Evolutionary conservation across 2,113 vertebrate species (phyloP), one percentile per base, ranked within the genome.

Genomic region (Lepus europaeus): DNA sequence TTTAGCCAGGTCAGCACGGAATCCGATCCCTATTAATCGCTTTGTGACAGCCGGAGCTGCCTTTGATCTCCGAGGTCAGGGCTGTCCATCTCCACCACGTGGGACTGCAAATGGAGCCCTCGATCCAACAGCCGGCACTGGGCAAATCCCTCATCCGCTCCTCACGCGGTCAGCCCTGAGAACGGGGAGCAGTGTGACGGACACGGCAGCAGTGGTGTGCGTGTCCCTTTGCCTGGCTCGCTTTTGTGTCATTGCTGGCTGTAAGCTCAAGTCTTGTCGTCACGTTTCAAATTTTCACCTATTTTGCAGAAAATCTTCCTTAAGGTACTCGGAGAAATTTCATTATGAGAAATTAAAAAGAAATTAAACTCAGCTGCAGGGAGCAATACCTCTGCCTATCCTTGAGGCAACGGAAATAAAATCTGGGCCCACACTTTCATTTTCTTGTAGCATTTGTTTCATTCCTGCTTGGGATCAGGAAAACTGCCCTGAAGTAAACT

Each of bases 221-320:
- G 4, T 7, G 3, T n/a, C 20, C 49, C 17, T 7, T 12, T 29
- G 0, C 68, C 81, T 45, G 16, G 16, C 73, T 14, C 0, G 51
- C 27, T 66, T 49, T 4, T 22, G 23, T 4, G 7, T 29, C 4
- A 9, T 29, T 84, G 25, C 49, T 3, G 31, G 81, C 49, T 9
- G 13, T 27, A 51, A 69, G 63, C 0, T 2, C 31, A 31, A n/a
- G 27, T 59, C 39, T 51, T 86, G 39, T 88, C 87, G 74, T 64
- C 14, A 1, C n/a, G 82, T 93, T 82, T 81, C 82, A 95, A 66
- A 73, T 86, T 78, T 73, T 70, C 69, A 90, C 92, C 63, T 88
- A 33, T 64, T 93, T 93, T 77, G 13, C n/a, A 73, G 81, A 74
- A 86, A 83, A 72, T 87, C 49, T 72, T 81, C 51, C 29, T 70